Evolutionary conservation across 1,140 invertebrate genomes (phyloP), one percentile per base, ranked within the genome.

Genomic region (Sarcophaga peregrina): DNA sequence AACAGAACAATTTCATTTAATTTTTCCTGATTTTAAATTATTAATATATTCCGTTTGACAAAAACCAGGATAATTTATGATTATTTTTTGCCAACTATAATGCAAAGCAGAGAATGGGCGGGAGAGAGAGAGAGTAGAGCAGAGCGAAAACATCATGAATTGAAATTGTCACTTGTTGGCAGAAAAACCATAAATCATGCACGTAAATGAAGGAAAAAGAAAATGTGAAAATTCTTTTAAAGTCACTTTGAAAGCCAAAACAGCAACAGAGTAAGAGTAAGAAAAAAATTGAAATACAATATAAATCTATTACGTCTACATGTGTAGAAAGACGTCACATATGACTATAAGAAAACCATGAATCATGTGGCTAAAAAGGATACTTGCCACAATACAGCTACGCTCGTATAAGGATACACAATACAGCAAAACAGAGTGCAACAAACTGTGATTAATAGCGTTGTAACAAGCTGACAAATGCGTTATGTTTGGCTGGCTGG

Each of bases 361-460:
- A 78, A 78, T 78, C 75, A 78, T 81, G 10, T 81, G 80, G 62
- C 11, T 37, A 37, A 37, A 37, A 37, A 37, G 25, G 25, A 37
- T 37, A 37, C 25, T 37, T 37, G 25, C 25, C 25, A 37, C 25
- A 37, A 37, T 37, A 37, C 25, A 37, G 4, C 25, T 37, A 37
- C 25, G 4, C 25, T 2, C 25, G 4, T 9, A 80, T 15, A 17
- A 80, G 10, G 17, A 37, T 17, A 25, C n/a, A 81, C n/a, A 80
- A 46, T 9, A 54, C 50, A 20, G 25, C 1, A 80, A 80, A 80
- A 80, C 47, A 10, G 80, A 81, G 80, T 81, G 80, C 80, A 81
- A 81, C 80, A 81, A 81, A 81, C 80, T 81, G 80, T 81, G 80
- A 81, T 81, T 81, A 81, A 81, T 81, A 81, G 80, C 80, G 54